Percentiles rank a stretch among this genome's conserved stretches.
Conservation (phyloP, 2,797 vertebrate species). For the Acropternis orthonyx region DNA sequence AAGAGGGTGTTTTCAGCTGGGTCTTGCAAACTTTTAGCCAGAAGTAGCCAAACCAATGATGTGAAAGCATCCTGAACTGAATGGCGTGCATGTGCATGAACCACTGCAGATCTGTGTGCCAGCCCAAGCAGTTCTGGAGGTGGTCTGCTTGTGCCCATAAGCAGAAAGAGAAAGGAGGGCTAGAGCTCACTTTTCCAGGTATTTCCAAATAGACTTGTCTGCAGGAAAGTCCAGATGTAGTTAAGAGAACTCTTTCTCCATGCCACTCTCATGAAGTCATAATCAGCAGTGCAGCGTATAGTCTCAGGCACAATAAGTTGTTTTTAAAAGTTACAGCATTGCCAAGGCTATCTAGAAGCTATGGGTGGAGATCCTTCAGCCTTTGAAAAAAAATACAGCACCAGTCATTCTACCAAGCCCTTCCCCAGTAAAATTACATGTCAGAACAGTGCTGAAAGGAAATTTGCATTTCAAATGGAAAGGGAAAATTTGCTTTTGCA, state of each 20-base stretch:
- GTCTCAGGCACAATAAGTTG: not conserved
- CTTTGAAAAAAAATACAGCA: not conserved
- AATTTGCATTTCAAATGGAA: not conserved
- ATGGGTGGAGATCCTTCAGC: not conserved
- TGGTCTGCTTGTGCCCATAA: not conserved
- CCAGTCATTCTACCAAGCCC: not conserved
- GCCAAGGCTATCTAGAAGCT: not conserved
- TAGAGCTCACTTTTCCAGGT: not conserved
- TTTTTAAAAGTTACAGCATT: not conserved
- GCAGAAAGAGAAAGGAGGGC: not conserved
- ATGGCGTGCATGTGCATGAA: fast-evolving
- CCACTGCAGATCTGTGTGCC: fast-evolving
- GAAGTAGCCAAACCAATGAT: not conserved
- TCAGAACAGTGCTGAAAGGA: not conserved
- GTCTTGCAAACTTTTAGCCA: not conserved
- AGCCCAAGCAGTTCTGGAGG: not conserved
- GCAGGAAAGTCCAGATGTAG: not conserved
- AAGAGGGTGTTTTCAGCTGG: not conserved
- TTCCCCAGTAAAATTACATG: not conserved
- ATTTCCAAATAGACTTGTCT: not conserved
- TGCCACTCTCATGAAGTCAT: fast-evolving
- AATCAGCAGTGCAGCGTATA: not conserved
- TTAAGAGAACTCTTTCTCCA: not conserved
- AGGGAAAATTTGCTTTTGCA: conserved; percentile 10
- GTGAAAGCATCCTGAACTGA: not conserved